These are phyloP conservation scores for Myotis yumanensis DNA, from an alignment of 2,113 vertebrate genomes.

Conservation along the genomic window DNA sequence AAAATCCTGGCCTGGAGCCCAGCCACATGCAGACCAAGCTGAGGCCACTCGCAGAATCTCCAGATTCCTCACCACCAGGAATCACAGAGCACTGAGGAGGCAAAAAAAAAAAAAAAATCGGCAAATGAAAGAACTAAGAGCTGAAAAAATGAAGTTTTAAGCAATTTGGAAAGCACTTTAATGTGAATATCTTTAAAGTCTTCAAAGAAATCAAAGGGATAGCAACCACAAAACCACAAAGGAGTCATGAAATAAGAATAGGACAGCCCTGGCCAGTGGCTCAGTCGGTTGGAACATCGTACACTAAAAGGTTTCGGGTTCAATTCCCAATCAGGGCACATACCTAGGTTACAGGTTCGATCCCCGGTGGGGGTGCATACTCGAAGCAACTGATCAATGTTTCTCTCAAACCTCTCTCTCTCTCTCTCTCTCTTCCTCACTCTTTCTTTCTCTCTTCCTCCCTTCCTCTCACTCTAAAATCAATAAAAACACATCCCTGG, in stretches of 20 bases:
- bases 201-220: background rate
- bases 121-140: background rate
- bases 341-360: background rate
- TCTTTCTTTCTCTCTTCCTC: background rate
- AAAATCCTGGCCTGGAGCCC: constrained; percentile 11
- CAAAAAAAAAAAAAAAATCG: background rate
- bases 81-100: background rate
- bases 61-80: background rate
- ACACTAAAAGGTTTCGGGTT: background rate
- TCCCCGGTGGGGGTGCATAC: background rate
- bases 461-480: too few species aligned
- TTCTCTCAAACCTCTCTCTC: background rate
- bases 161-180: background rate
- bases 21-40: background rate
- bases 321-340: background rate
- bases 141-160: background rate
- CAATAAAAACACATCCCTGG: background rate
- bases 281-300: background rate
- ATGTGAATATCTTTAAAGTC: background rate
- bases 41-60: background rate
- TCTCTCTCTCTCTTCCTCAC: background rate
- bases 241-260: background rate
- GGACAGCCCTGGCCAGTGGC: background rate
- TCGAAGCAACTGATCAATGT: background rate
- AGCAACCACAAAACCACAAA: background rate